phyloP scores from a whole-genome alignment of 2,797 vertebrate genomes.

The Cuculus canorus region DNA sequence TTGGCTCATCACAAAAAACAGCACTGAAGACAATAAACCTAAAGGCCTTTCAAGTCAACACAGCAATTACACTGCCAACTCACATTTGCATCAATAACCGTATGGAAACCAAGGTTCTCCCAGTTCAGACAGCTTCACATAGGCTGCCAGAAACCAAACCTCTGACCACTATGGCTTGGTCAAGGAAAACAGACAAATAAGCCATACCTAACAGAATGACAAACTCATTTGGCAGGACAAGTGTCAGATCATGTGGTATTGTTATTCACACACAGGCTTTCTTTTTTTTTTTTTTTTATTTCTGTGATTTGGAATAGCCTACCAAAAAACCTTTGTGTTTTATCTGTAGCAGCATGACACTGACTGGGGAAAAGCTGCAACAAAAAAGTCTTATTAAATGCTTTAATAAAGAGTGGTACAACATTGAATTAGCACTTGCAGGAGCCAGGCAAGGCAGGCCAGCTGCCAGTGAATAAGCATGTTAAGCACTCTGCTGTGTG shows the following conservation, averaged over 20 bases:
- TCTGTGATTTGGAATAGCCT: neutral
- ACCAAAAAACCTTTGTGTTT: neutral
- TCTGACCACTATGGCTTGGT: neutral
- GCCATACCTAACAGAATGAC: neutral
- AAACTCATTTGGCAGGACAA: neutral
- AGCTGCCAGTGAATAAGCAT: neutral
- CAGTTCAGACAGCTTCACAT: neutral
- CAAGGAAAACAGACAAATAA: neutral
- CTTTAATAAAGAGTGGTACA: neutral
- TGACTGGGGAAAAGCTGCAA: neutral
- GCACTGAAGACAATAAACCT: neutral
- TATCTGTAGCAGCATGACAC: neutral
- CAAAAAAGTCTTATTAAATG: neutral
- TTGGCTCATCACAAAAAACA: neutral
- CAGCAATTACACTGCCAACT: neutral
- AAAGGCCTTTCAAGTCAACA: neutral
- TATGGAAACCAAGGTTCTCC: neutral
- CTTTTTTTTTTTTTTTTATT: neutral
- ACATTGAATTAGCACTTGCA: neutral
- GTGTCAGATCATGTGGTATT: neutral
- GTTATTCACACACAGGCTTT: neutral
- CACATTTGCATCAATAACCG: neutral
- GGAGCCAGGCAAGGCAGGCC: neutral
- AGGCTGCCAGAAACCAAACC: neutral
- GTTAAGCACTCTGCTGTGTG: neutral